These are phyloP conservation scores for Alloscopus bannaensis DNA, from an alignment of 2,888 invertebrate species.

Conservation along the genomic window DNA sequence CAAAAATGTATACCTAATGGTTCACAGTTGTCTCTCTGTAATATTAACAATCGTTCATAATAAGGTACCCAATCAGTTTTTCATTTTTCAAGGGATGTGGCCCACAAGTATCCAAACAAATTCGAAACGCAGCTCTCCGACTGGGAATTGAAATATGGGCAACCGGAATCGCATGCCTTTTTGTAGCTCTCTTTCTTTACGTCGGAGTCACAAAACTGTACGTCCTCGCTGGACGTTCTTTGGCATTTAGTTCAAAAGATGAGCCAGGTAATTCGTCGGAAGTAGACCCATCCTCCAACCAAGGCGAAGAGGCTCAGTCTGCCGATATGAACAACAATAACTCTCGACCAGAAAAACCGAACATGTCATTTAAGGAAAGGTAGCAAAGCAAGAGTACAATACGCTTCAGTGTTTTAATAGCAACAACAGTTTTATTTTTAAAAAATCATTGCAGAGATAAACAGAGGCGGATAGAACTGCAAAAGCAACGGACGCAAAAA, in stretches of 20 bases:
- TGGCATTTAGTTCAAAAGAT: not conserved
- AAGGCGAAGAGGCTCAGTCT: no score
- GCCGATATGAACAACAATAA: not conserved
- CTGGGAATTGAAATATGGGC: constrained; percentile 25
- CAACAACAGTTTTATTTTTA: no score
- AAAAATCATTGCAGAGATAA: not conserved
- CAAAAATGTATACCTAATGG: no score
- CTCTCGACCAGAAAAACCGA: not conserved
- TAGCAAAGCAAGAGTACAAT: no score
- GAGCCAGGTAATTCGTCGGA: not conserved
- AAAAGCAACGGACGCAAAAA: not conserved
- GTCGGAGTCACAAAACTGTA: constrained; percentile 39
- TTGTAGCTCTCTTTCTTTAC: constrained; percentile 33
- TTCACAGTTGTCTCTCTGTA: no score
- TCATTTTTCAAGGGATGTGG: constrained; percentile 32
- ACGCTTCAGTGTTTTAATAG: no score
- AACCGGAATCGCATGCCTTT: not conserved
- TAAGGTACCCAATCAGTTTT: no score
- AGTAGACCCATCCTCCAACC: not conserved
- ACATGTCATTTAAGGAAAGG: not conserved
- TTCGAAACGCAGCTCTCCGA: not conserved
- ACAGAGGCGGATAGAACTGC: not conserved
- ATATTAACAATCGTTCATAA: no score
- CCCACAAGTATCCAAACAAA: not conserved
- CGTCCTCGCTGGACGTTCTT: not conserved